These are phyloP conservation scores for Andrena praecox DNA, from an alignment of 2,888 invertebrate species.

Conservation along the genomic window DNA sequence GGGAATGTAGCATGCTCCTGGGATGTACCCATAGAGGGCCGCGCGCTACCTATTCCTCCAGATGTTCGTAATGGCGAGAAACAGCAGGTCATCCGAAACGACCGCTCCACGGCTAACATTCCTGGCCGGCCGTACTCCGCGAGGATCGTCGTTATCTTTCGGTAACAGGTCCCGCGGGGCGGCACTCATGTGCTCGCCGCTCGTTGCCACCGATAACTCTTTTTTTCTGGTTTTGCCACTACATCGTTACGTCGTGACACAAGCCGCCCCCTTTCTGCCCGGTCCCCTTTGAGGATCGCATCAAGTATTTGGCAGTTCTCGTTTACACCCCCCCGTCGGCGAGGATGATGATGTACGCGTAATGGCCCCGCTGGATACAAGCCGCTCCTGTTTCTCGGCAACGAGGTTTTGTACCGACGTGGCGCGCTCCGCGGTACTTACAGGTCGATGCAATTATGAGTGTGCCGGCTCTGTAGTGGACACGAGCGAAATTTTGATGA, in stretches of 20 bases:
- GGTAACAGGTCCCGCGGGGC: conserved; percentile 63
- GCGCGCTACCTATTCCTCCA: conserved; percentile 44
- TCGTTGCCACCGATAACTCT: conserved; percentile 29
- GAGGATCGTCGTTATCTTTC: conserved; percentile 68
- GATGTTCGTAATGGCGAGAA: conserved; percentile 50
- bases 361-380: conserved; percentile 29
- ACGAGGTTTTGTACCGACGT: conserved; percentile 28
- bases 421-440: conserved; percentile 6
- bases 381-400: conserved; percentile 51
- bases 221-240: neutral
- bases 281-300: neutral
- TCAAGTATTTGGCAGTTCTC: neutral
- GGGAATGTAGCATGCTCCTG: conserved; percentile 23
- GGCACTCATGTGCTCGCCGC: conserved; percentile 17
- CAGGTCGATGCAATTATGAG: conserved; percentile 25
- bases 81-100: conserved; percentile 38
- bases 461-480: neutral
- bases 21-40: conserved; percentile 18
- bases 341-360: conserved; percentile 38
- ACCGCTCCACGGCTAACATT: conserved; percentile 19
- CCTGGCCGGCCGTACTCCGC: conserved; percentile 26
- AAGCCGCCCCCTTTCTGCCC: neutral
- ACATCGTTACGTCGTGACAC: conserved; percentile 9
- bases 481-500: conserved; percentile 9
- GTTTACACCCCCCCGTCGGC: neutral